Base-by-base conservation (phyloP, 2,888 invertebrate species). In the Cataglyphis cursor region DNA sequence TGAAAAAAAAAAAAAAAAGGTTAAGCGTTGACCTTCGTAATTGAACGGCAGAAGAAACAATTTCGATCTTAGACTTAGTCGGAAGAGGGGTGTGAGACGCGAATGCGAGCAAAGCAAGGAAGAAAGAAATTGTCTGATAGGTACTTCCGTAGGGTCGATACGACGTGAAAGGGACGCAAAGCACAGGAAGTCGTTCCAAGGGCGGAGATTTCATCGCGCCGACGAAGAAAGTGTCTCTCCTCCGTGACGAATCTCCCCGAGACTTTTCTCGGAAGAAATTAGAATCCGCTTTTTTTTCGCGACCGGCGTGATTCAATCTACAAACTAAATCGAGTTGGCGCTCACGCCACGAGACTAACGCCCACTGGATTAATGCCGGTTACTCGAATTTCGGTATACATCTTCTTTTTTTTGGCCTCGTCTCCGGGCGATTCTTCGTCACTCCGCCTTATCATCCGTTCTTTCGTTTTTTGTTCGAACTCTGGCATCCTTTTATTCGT, bases 41-140 rank as follows among this genome's bases (percentile, higher is more conserved):
- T 90, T 90, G 88, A 83, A 84, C 81, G 76, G 82, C 84, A 82
- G 85, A 83, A 89, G 85, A 90, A 89, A 90, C 91, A 88, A 90
- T 90, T 90, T 90, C 68, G 86, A 84, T 81, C 83, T 83, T 48
- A 65, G 31, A 28, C 81, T 28, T 48, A 72, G 66, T 15, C 24
- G 28, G 8, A 31, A 24, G 8, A 31, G 54, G 24, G 24, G 64
- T 8, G 64, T 8, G 24, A 24, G 35, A 31, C 15, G 66, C 12
- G 24, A 38, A 31, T 62, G 66, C 44, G 54, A 31, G 64, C 18
- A 44, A 51, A 38, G 54, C 10, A 68, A 21, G 83, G 70, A 41
- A 65, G 61, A 51, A 68, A 87, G 90, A 85, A 87, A 88, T 84
- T 78, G 84, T 75, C 83, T 84, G 87, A 85, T 83, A 62, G 84